Evolutionary conservation across 2,888 invertebrate genomes (phyloP).

Genomic region (Macrosoma leucophasiata): DNA sequence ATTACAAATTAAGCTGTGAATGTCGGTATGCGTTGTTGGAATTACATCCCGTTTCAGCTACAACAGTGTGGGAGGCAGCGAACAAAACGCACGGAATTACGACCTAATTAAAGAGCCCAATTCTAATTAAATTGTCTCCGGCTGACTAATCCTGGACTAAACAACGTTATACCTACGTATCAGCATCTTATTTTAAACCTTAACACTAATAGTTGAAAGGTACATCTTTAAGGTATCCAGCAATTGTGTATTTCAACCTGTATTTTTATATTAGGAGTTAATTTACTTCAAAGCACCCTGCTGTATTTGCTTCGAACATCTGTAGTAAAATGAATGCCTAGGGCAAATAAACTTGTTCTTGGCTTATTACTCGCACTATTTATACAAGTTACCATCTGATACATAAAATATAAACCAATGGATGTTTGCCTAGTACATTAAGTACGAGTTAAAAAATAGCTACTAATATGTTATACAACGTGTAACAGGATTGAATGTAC

Average conservation of each 20-base stretch:
- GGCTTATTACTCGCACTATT: too few species aligned
- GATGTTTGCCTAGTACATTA: too few species aligned
- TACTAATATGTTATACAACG: too few species aligned
- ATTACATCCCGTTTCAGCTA: conserved; percentile 26
- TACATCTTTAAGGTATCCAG: neutral
- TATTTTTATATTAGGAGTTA: conserved; percentile 15
- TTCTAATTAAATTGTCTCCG: conserved; percentile 40
- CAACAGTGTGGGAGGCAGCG: conserved; percentile 24
- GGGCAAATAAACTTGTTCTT: conserved; percentile 9
- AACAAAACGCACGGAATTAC: conserved; percentile 38
- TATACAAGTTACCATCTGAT: too few species aligned
- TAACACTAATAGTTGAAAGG: conserved; percentile 4
- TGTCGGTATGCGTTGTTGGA: conserved; percentile 17
- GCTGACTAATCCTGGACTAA: conserved; percentile 24
- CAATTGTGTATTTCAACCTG: neutral
- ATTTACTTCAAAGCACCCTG: conserved; percentile 22
- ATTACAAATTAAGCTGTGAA: conserved; percentile 26
- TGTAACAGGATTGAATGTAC: too few species aligned
- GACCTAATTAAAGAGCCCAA: conserved; percentile 40
- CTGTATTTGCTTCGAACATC: conserved; percentile 4
- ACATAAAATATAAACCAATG: too few species aligned
- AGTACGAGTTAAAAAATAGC: too few species aligned
- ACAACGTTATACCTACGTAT: neutral
- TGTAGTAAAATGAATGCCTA: conserved; percentile 1
- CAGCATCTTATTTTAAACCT: conserved; percentile 13